A percentile compares a stretch with the other conserved stretches of the same genome.
phyloP scores from a whole-genome alignment of 2,888 invertebrate species.

The Margaritifera margaritifera region DNA sequence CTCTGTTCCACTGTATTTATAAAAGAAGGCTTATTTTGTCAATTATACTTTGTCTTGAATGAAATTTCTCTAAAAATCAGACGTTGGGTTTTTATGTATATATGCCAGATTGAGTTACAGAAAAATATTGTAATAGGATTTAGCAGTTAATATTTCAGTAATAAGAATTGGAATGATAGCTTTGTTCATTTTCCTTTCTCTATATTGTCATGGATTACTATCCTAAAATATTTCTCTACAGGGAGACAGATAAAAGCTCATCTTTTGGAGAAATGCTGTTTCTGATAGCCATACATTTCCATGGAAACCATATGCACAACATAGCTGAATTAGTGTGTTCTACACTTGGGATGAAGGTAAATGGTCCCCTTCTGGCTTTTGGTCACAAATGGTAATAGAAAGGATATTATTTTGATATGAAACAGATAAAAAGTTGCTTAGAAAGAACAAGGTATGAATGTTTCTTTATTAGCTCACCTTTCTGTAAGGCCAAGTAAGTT shows the following conservation, averaged over 20 bases:
- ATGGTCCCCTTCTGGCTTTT: neutral
- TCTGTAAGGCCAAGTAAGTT: too few species aligned
- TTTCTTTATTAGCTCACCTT: too few species aligned
- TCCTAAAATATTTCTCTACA: conserved; percentile 13
- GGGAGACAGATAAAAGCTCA: conserved; percentile 43
- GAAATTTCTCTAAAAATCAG: neutral
- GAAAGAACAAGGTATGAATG: too few species aligned
- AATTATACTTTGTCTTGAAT: too few species aligned
- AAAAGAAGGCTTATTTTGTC: too few species aligned
- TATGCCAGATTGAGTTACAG: too few species aligned
- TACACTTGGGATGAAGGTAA: conserved; percentile 91
- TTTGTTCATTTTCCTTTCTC: neutral
- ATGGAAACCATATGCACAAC: conserved; percentile 92
- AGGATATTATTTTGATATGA: too few species aligned
- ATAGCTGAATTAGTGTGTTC: conserved; percentile 95
- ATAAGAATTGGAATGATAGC: too few species aligned
- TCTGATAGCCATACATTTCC: conserved; percentile 96
- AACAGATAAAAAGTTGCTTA: too few species aligned
- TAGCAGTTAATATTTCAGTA: neutral
- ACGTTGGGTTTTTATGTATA: neutral
- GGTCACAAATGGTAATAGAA: neutral
- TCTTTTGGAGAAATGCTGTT: conserved; percentile 97
- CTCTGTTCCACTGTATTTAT: too few species aligned
- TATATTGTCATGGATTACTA: neutral
- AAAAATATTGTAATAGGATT: too few species aligned